Evolutionary conservation across 2,113 vertebrate species (phyloP).

Genomic region (Channa argus): DNA sequence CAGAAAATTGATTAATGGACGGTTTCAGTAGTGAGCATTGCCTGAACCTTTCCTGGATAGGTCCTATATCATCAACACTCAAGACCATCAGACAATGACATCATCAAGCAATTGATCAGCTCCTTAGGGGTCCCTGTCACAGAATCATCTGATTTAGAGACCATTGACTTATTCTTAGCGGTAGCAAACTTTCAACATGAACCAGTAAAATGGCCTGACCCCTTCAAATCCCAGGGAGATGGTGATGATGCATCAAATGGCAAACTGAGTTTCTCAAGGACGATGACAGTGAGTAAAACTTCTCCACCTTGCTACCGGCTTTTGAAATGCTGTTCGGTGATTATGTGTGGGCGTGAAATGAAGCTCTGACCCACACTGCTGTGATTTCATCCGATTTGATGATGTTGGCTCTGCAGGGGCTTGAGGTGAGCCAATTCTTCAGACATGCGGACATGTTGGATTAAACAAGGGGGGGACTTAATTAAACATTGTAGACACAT

Average conservation of each 20-base stretch:
- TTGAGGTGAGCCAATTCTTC: constrained; percentile 26
- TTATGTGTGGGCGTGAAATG: constrained; percentile 8
- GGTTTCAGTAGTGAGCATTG: constrained; percentile 36
- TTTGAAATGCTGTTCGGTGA: constrained; percentile 12
- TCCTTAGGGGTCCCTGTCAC: constrained; percentile 49
- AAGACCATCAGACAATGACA: constrained; percentile 69
- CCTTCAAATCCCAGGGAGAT: constrained; percentile 30
- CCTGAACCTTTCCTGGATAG: constrained; percentile 31
- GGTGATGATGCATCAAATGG: constrained; percentile 40
- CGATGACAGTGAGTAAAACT: constrained; percentile 21
- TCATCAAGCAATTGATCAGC: constrained; percentile 76
- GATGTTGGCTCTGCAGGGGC: not conserved
- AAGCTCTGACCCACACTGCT: constrained; percentile 7
- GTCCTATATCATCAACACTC: constrained; percentile 29
- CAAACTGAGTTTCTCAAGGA: constrained; percentile 69
- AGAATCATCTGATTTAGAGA: constrained; percentile 64
- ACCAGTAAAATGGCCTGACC: constrained; percentile 47
- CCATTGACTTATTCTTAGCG: constrained; percentile 62
- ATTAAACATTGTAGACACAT: constrained; percentile 34
- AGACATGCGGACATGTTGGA: constrained; percentile 1
- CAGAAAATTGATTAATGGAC: too few species aligned
- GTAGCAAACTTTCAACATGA: constrained; percentile 49
- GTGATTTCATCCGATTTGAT: not conserved
- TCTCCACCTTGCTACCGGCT: not conserved
- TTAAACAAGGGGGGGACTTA: constrained; percentile 23